phyloP scores from a whole-genome alignment of 2,113 vertebrate genomes.

The Miniopterus natalensis region DNA sequence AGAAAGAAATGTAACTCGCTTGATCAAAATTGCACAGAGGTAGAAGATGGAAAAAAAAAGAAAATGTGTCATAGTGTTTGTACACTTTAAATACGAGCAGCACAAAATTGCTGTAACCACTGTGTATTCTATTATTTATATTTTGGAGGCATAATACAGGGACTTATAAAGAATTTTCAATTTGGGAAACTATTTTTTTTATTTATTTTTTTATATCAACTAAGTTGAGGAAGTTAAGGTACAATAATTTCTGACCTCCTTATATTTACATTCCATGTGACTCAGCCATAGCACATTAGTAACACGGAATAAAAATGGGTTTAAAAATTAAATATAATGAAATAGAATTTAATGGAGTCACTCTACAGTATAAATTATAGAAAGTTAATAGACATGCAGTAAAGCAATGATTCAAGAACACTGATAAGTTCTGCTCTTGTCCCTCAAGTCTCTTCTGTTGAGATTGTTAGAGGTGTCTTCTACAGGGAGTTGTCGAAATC shows the following conservation, averaged over 20 bases:
- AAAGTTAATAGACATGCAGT: not conserved
- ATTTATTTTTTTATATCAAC: not conserved
- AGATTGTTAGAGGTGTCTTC: not conserved
- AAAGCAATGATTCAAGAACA: not conserved
- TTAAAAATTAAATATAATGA: not conserved
- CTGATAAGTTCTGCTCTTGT: not conserved
- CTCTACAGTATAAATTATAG: not conserved
- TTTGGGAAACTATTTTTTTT: not conserved
- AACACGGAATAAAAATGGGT: not conserved
- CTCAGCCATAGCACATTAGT: not conserved
- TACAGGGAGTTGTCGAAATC: not conserved
- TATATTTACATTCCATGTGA: not conserved
- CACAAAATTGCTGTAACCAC: not conserved
- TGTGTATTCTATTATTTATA: not conserved
- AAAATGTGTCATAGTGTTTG: not conserved
- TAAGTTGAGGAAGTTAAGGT: not conserved
- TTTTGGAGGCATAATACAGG: not conserved
- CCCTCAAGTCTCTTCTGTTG: not conserved
- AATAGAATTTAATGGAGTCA: not conserved
- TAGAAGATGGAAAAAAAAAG: not conserved
- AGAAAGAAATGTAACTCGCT: conserved; percentile 36
- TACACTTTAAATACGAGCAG: conserved; percentile 3
- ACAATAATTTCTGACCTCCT: not conserved
- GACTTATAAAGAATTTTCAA: not conserved
- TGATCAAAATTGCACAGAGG: conserved; percentile 35